Conservation (phyloP, 2,888 invertebrate species). For the Sinohyriopsis cumingii region DNA sequence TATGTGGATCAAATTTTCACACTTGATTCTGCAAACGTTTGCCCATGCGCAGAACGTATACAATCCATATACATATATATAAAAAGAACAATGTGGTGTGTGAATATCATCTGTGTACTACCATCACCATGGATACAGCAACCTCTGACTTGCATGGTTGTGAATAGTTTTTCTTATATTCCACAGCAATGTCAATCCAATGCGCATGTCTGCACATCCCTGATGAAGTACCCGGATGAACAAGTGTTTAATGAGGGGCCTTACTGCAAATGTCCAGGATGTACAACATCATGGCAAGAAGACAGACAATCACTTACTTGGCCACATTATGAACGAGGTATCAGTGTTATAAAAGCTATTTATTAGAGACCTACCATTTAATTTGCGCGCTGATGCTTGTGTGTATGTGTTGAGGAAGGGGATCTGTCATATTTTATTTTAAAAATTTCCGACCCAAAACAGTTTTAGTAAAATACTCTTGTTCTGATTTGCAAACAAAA, state of each 20-base stretch:
- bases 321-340: slow-evolving; percentile 36
- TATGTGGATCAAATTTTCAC: no score
- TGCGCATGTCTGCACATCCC: slow-evolving; percentile 40
- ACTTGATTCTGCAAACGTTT: no score
- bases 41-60: no score
- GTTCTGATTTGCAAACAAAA: no score
- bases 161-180: no score
- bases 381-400: background rate
- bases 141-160: no score
- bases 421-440: slow-evolving; percentile 2
- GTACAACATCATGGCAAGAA: slow-evolving; percentile 24
- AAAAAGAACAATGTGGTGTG: no score
- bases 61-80: no score
- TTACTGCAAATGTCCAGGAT: slow-evolving; percentile 34
- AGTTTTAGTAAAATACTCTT: no score
- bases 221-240: slow-evolving; percentile 43
- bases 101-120: no score
- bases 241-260: slow-evolving; percentile 37
- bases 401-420: background rate
- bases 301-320: slow-evolving; percentile 30
- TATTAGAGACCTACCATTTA: background rate
- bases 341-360: background rate
- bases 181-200: slow-evolving; percentile 25
- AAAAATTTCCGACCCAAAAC: no score
- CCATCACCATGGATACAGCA: no score